Evolutionary conservation across 2,888 invertebrate genomes (phyloP).

Genomic region (Acanthosoma haemorrhoidale): DNA sequence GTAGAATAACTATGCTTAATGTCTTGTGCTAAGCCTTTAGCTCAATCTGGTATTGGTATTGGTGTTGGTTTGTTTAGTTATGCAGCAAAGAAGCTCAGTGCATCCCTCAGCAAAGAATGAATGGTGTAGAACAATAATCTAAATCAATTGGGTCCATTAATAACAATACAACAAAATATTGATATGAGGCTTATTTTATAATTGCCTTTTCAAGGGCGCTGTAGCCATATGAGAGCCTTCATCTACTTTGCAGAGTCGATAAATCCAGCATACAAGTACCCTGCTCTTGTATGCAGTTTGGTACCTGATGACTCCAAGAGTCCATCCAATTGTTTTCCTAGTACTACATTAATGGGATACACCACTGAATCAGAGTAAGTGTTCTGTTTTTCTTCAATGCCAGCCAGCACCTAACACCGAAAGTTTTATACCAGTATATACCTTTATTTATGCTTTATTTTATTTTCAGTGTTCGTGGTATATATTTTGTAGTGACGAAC

Average conservation of each 20-base stretch:
- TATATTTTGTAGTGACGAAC: neutral
- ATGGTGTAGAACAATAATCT: too few species aligned
- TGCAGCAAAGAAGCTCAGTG: too few species aligned
- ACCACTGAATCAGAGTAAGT: neutral
- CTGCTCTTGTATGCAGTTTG: conserved; percentile 17
- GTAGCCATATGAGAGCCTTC: conserved; percentile 36
- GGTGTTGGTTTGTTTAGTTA: too few species aligned
- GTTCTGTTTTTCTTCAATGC: neutral
- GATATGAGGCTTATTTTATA: neutral
- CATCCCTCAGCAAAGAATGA: too few species aligned
- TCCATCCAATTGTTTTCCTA: neutral
- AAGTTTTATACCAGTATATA: neutral
- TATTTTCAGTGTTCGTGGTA: neutral
- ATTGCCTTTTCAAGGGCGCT: conserved; percentile 27
- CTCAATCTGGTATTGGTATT: too few species aligned
- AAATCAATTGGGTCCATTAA: neutral
- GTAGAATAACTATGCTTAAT: too few species aligned
- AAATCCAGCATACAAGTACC: conserved; percentile 24
- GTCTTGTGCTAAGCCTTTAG: too few species aligned
- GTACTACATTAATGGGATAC: neutral
- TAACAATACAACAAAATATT: too few species aligned
- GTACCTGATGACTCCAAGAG: neutral
- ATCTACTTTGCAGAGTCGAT: conserved; percentile 37
- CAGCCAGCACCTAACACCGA: neutral
- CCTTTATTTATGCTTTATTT: neutral